Conservation (phyloP, 2,888 invertebrate species). For the Torymus texanus region DNA sequence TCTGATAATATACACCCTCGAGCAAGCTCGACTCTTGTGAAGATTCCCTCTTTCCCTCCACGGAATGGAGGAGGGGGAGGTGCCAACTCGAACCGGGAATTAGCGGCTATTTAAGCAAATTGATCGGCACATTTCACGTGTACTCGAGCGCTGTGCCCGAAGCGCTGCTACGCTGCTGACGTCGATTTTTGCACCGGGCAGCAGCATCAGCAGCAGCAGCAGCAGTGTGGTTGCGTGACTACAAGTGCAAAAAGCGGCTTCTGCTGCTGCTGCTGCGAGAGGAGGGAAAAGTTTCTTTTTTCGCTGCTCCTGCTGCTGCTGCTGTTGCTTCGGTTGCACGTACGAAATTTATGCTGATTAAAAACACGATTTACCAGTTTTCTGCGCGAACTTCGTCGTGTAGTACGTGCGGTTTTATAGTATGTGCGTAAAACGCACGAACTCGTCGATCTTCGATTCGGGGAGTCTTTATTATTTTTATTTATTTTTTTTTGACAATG, state of each 20-base stretch:
- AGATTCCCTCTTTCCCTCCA: neutral
- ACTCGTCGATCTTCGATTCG: too few species aligned
- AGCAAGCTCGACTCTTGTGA: neutral
- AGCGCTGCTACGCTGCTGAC: slow-evolving; percentile 47
- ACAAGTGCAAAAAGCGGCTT: neutral
- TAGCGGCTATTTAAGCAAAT: slow-evolving; percentile 72
- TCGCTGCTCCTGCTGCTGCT: slow-evolving; percentile 1
- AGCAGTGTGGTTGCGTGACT: slow-evolving; percentile 40
- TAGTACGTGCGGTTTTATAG: neutral
- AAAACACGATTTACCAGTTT: slow-evolving; percentile 53
- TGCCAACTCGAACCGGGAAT: slow-evolving; percentile 68
- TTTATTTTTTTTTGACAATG: too few species aligned
- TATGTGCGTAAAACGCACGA: neutral
- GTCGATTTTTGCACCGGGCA: slow-evolving; percentile 63
- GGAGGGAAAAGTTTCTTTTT: slow-evolving; percentile 11
- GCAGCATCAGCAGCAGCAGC: too few species aligned
- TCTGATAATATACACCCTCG: slow-evolving; percentile 64
- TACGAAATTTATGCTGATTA: slow-evolving; percentile 50
- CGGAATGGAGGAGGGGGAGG: slow-evolving; percentile 51
- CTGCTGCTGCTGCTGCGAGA: neutral
- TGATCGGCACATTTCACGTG: slow-evolving; percentile 70
- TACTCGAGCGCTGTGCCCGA: neutral
- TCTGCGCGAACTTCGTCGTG: slow-evolving; percentile 15
- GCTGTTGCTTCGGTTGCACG: neutral
- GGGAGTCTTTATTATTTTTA: too few species aligned